These are phyloP conservation scores for Entomyzon cyanotis DNA, from an alignment of 2,113 vertebrate genomes.

Conservation along the genomic window DNA sequence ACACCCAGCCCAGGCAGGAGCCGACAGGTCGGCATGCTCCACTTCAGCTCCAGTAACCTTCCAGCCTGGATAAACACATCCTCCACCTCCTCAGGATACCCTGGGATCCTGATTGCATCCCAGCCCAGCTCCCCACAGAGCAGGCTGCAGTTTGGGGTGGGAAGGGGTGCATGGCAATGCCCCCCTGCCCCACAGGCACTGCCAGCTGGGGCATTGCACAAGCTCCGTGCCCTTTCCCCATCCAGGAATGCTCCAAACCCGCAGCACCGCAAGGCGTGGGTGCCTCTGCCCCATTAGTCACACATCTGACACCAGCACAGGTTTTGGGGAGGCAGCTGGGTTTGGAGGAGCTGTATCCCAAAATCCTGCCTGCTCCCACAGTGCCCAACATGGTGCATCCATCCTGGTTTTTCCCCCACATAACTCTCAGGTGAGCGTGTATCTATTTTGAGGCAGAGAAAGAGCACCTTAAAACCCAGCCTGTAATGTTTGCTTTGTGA, in stretches of 20 bases:
- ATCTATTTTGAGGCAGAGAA: neutral
- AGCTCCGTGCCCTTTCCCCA: neutral
- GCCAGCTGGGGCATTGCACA: neutral
- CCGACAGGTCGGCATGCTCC: neutral
- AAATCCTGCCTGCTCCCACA: neutral
- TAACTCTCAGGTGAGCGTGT: accelerated
- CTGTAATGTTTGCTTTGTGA: neutral
- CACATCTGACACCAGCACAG: accelerated
- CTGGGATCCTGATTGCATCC: neutral
- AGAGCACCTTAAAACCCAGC: neutral
- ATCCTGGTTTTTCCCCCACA: neutral
- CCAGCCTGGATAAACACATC: neutral
- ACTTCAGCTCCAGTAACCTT: neutral
- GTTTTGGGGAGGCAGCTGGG: neutral
- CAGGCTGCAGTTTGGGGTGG: neutral
- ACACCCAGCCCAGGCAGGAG: neutral
- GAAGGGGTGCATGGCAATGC: accelerated
- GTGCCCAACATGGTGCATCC: accelerated
- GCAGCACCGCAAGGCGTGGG: accelerated
- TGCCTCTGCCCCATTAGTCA: neutral
- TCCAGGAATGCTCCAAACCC: neutral
- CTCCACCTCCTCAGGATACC: neutral
- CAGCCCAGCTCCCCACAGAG: neutral
- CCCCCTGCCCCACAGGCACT: accelerated
- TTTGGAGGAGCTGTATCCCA: neutral